These are phyloP conservation scores for Lagopus leucura DNA, from an alignment of 2,113 vertebrate genomes.

Conservation along the genomic window DNA sequence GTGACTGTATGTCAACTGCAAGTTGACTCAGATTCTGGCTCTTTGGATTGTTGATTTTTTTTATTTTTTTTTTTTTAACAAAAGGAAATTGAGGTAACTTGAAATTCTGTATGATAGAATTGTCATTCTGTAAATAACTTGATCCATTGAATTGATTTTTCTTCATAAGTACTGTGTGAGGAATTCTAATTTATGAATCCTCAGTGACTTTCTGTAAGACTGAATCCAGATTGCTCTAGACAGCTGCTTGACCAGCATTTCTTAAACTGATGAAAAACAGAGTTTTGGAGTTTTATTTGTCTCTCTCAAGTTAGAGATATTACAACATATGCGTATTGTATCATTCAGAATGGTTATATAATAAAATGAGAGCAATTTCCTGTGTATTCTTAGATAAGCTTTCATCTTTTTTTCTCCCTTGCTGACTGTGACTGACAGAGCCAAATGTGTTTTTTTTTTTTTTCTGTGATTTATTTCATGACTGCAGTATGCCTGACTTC, in stretches of 20 bases:
- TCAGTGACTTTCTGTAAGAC: neutral
- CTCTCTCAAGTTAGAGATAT: neutral
- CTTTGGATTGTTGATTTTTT: neutral
- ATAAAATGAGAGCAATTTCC: constrained; percentile 8
- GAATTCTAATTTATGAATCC: neutral
- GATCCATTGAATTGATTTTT: neutral
- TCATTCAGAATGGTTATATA: constrained; percentile 13
- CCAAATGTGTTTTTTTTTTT: neutral
- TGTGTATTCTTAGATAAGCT: neutral
- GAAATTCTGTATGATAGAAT: neutral
- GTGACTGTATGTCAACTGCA: neutral
- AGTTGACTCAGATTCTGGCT: neutral
- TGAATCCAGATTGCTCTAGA: neutral
- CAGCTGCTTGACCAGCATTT: constrained; percentile 1
- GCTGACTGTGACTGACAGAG: neutral
- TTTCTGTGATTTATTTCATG: constrained; percentile 10
- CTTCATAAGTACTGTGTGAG: accelerated
- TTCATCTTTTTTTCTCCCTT: constrained; percentile 11
- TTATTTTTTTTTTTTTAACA: neutral
- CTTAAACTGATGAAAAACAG: neutral
- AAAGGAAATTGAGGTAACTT: neutral
- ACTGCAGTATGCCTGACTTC: neutral
- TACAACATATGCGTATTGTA: neutral
- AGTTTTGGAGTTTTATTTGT: constrained; percentile 9
- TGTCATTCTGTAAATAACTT: neutral